Evolutionary conservation across 2,113 vertebrate genomes (phyloP).

Genomic region (Gavia stellata): DNA sequence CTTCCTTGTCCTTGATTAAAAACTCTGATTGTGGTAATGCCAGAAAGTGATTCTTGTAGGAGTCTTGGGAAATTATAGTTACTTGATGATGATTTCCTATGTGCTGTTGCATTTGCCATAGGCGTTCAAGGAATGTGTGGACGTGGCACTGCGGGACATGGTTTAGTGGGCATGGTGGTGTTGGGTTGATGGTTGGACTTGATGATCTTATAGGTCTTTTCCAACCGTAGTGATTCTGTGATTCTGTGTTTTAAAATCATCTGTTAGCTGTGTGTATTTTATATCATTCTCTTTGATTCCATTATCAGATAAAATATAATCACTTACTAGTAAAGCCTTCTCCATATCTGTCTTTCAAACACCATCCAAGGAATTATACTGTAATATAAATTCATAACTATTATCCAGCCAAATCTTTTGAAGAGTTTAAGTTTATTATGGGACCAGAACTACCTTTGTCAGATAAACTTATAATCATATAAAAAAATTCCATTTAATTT

Average conservation of each 20-base stretch:
- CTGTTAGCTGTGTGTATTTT: not conserved
- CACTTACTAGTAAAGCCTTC: not conserved
- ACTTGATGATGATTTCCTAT: not conserved
- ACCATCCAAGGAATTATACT: not conserved
- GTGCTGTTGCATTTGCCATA: not conserved
- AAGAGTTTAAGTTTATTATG: not conserved
- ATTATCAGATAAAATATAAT: not conserved
- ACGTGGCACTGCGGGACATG: too few species aligned
- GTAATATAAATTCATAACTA: not conserved
- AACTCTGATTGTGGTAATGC: not conserved
- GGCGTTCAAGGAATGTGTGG: too few species aligned
- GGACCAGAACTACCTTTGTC: not conserved
- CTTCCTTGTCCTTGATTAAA: not conserved
- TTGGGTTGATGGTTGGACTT: too few species aligned
- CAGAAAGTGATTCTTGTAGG: not conserved
- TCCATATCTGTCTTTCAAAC: not conserved
- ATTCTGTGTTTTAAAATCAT: too few species aligned
- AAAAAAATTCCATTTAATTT: not conserved
- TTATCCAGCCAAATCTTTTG: not conserved
- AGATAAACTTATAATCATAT: not conserved
- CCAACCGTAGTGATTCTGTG: too few species aligned
- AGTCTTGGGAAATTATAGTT: not conserved
- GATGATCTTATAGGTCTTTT: too few species aligned
- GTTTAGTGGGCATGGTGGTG: too few species aligned
- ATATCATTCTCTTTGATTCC: not conserved